These are phyloP conservation scores for Erithacus rubecula DNA, from an alignment of 2,797 vertebrate species.

Conservation along the genomic window DNA sequence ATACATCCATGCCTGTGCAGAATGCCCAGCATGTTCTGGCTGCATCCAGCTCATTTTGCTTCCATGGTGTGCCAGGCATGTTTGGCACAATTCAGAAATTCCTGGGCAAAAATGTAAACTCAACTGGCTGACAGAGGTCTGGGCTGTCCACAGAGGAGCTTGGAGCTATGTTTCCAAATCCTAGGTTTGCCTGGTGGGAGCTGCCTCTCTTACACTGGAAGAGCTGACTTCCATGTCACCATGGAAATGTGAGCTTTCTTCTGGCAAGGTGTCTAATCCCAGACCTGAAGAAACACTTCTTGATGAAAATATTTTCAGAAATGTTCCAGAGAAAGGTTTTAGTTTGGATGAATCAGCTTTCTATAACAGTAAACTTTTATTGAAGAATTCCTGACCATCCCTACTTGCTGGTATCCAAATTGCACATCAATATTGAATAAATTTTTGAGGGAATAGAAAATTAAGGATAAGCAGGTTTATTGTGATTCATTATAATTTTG, in stretches of 20 bases:
- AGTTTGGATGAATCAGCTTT: neutral
- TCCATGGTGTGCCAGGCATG: neutral
- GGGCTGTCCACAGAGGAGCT: neutral
- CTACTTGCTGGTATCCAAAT: neutral
- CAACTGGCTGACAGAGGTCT: neutral
- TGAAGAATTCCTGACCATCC: neutral
- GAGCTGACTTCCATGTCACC: rapidly evolving
- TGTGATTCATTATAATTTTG: neutral
- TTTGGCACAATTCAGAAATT: neutral
- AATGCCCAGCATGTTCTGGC: rapidly evolving
- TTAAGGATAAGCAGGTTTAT: neutral
- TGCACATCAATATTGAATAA: neutral
- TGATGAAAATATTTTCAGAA: neutral
- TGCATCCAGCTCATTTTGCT: neutral
- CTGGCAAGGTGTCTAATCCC: neutral
- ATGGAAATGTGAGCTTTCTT: neutral
- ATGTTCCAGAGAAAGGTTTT: neutral
- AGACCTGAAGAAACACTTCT: neutral
- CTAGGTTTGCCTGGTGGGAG: neutral
- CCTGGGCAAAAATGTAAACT: neutral
- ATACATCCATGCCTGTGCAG: rapidly evolving
- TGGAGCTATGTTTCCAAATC: neutral
- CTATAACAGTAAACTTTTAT: neutral
- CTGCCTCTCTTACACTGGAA: neutral
- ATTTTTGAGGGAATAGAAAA: neutral